Percentiles rank a stretch among this genome's conserved stretches.
Conservation (phyloP, 1,140 invertebrate species). For the Zophobas atratus region DNA sequence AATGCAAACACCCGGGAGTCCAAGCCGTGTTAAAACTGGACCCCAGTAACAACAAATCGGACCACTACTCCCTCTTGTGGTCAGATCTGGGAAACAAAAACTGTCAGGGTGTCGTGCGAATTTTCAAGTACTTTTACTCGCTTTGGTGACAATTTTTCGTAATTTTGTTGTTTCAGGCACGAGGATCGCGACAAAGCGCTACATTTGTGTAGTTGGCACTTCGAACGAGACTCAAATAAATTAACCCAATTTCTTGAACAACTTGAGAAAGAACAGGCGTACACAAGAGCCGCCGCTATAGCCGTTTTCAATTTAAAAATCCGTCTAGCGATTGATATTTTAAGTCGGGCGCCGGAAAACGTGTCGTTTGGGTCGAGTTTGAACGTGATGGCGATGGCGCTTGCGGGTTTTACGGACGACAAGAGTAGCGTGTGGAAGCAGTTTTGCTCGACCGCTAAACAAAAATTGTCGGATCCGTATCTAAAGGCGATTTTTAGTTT, state of each 20-base stretch:
- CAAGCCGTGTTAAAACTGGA: constrained; percentile 74
- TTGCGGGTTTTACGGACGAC: constrained; percentile 90
- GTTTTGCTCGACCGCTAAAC: constrained; percentile 80
- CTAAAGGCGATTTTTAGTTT: constrained; percentile 94
- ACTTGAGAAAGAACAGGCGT: constrained; percentile 76
- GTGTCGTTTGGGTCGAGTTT: constrained; percentile 65
- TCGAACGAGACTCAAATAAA: constrained; percentile 75
- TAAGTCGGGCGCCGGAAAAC: constrained; percentile 78
- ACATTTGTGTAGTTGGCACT: constrained; percentile 90
- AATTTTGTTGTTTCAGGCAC: constrained; percentile 71
- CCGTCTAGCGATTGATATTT: constrained; percentile 86
- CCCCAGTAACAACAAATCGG: constrained; percentile 70
- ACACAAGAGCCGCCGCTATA: constrained; percentile 90
- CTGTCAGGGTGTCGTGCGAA: constrained; percentile 64
- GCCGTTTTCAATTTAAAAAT: constrained; percentile 92
- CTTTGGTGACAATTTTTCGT: background rate
- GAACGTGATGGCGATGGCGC: constrained; percentile 88
- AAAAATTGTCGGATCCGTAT: constrained; percentile 89
- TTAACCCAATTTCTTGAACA: constrained; percentile 72
- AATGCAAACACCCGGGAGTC: constrained; percentile 81
- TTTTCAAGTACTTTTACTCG: constrained; percentile 69
- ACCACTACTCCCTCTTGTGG: constrained; percentile 71
- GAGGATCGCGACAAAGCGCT: constrained; percentile 85
- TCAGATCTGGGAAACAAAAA: constrained; percentile 69
- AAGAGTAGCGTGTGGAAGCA: constrained; percentile 86